Percentiles rank a stretch among this genome's conserved stretches.
phyloP scores from a whole-genome alignment of 2,113 vertebrate species.

The Globicephala melas region DNA sequence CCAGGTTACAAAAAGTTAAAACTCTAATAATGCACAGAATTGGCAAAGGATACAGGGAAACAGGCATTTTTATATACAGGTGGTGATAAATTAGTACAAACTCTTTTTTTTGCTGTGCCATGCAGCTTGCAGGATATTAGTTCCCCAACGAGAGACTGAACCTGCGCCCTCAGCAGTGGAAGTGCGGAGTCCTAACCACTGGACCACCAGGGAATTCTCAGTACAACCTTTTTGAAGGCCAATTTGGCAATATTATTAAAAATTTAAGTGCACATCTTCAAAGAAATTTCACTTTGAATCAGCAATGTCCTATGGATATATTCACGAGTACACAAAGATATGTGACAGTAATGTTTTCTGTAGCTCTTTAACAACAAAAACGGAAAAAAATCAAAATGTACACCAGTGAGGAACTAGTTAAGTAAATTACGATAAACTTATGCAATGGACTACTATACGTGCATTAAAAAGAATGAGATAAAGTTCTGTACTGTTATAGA shows the following conservation, averaged over 20 bases:
- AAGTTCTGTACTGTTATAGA: not conserved
- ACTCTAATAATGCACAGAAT: not conserved
- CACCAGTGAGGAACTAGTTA: not conserved
- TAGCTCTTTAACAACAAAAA: not conserved
- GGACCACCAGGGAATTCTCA: not conserved
- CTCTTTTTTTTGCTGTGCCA: not conserved
- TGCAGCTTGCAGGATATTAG: not conserved
- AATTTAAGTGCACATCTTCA: not conserved
- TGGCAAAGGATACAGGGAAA: not conserved
- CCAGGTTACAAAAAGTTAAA: conserved; percentile 3
- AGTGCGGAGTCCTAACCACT: not conserved
- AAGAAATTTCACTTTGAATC: not conserved
- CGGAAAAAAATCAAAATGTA: not conserved
- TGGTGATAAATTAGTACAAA: not conserved
- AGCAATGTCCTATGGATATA: not conserved
- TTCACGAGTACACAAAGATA: not conserved
- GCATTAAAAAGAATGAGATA: not conserved
- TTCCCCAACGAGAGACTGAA: not conserved
- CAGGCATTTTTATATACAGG: not conserved
- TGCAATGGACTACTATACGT: not conserved
- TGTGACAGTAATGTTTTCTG: not conserved
- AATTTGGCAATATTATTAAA: not conserved
- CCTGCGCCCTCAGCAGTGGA: not conserved
- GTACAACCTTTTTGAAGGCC: not conserved
- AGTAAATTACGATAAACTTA: not conserved